These are phyloP conservation scores for Drosophila paranaensis DNA, from an alignment of 2,888 invertebrate genomes.

Conservation along the genomic window DNA sequence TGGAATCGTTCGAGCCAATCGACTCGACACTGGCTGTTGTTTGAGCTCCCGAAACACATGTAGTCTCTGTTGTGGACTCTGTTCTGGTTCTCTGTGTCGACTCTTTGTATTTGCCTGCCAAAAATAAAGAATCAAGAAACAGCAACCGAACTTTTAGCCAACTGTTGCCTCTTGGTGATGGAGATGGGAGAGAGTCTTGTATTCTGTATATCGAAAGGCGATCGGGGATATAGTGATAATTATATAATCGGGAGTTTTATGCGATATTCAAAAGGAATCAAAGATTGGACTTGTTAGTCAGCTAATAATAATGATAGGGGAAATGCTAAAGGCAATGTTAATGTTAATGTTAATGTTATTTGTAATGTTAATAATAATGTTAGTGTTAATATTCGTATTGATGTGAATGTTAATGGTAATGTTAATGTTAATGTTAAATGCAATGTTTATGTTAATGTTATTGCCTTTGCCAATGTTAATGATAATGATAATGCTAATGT, in stretches of 20 bases:
- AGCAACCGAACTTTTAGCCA: constrained; percentile 9
- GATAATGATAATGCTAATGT: not conserved
- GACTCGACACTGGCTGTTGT: constrained; percentile 14
- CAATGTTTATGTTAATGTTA: not conserved
- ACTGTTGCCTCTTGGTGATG: constrained; percentile 5
- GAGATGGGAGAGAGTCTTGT: constrained; percentile 14
- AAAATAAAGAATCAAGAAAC: constrained; percentile 13
- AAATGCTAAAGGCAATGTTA: too few species aligned
- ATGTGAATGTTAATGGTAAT: not conserved
- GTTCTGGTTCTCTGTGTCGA: constrained; percentile 28
- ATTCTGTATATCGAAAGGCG: not conserved
- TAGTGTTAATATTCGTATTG: too few species aligned
- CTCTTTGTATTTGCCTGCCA: constrained; percentile 33
- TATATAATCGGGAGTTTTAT: not conserved
- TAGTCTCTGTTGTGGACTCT: constrained; percentile 23
- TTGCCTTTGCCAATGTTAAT: not conserved
- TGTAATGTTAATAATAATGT: not conserved
- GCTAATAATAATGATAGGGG: too few species aligned
- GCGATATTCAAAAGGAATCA: not conserved
- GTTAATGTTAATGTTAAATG: not conserved
- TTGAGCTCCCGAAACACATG: constrained; percentile 61
- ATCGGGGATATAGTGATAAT: too few species aligned
- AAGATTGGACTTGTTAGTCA: too few species aligned
- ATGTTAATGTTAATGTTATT: not conserved
- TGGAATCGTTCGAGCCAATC: constrained; percentile 54